phyloP scores from a whole-genome alignment of 2,888 invertebrate species.

The Cataglyphis rosenhaueri region DNA sequence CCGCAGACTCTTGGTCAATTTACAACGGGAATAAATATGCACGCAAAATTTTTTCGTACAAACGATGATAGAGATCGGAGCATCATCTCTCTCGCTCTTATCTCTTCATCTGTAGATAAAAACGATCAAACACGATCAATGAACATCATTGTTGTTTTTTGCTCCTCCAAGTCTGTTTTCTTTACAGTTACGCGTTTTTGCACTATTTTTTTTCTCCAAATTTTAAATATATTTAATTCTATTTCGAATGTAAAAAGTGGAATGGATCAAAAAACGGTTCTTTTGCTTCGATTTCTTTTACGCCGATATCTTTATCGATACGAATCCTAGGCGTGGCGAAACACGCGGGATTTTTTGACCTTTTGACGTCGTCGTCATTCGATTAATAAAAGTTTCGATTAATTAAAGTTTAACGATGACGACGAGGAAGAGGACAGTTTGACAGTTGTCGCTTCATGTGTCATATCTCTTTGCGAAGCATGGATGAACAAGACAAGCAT shows the following conservation, averaged over 20 bases:
- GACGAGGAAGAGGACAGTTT: neutral
- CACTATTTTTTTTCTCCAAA: neutral
- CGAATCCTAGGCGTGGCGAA: constrained; percentile 76
- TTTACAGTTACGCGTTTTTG: neutral
- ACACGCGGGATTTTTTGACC: constrained; percentile 50
- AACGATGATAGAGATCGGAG: neutral
- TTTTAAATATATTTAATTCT: neutral
- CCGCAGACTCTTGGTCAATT: neutral
- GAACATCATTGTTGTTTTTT: neutral
- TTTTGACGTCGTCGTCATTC: neutral
- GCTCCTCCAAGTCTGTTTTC: neutral
- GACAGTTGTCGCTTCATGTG: neutral
- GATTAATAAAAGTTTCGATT: neutral
- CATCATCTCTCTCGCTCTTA: neutral
- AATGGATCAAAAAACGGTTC: no score
- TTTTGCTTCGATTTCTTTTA: neutral
- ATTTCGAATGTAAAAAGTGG: neutral
- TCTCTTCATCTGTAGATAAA: neutral
- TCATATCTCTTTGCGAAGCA: neutral
- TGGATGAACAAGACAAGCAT: neutral
- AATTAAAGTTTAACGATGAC: neutral
- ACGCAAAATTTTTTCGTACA: neutral
- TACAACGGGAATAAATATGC: neutral
- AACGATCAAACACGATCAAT: constrained; percentile 3
- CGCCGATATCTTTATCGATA: constrained; percentile 4